phyloP scores from a whole-genome alignment of 2,888 invertebrate genomes.

The Hirtodrosophila trivittata region DNA sequence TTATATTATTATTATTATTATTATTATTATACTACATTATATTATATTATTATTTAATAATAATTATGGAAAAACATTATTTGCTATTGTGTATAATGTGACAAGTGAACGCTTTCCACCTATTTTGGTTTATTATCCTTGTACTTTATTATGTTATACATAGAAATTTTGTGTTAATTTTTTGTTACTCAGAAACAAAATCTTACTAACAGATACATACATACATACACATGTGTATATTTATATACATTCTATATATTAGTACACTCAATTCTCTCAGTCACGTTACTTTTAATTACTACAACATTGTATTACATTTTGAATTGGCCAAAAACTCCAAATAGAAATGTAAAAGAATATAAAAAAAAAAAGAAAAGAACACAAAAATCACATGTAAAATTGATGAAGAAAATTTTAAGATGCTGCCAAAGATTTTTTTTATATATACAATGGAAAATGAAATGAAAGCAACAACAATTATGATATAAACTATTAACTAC shows the following conservation, averaged over 20 bases:
- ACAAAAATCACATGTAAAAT: conserved; percentile 27
- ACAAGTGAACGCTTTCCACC: conserved; percentile 69
- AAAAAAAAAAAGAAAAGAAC: conserved; percentile 4
- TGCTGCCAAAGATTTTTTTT: conserved; percentile 75
- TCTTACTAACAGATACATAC: conserved; percentile 10
- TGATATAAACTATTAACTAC: conserved; percentile 34
- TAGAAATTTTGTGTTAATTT: conserved; percentile 41
- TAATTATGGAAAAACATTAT: conserved; percentile 12
- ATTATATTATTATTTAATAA: conserved; percentile 46
- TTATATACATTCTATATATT: conserved; percentile 24
- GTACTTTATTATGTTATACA: conserved; percentile 59
- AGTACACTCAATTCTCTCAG: conserved; percentile 48
- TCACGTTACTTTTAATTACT: conserved; percentile 37
- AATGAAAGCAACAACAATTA: conserved; percentile 44
- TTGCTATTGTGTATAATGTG: too few relatives aligned
- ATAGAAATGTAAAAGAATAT: conserved; percentile 27
- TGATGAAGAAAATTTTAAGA: conserved; percentile 55
- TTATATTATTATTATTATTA: conserved; percentile 24
- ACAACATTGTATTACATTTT: conserved; percentile 32
- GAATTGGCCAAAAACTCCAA: conserved; percentile 49
- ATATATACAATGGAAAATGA: conserved; percentile 31
- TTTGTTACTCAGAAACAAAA: conserved; percentile 11
- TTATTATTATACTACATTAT: conserved; percentile 1
- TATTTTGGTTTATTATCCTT: conserved; percentile 50
- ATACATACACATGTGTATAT: conserved; percentile 2